Conservation (phyloP, 1,140 invertebrate genomes). For the Cyclargus thomasi region DNA sequence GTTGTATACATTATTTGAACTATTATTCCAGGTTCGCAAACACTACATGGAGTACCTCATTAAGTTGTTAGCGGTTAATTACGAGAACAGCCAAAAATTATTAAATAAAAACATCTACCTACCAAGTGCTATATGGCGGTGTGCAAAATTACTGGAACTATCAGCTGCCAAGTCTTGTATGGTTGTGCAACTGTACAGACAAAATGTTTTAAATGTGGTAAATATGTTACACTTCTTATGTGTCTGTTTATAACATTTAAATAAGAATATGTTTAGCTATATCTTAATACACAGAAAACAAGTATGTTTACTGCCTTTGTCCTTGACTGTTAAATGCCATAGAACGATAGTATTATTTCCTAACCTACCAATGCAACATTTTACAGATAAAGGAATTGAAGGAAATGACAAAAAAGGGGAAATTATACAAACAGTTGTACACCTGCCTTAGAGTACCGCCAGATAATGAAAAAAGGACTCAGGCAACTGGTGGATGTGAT, state of each 20-base stretch:
- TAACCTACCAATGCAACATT: background rate
- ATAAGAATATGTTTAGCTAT: background rate
- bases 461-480: conserved; percentile 60
- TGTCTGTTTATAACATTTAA: background rate
- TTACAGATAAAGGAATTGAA: conserved; percentile 59
- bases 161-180: conserved; percentile 59
- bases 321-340: no score
- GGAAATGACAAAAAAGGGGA: conserved; percentile 50
- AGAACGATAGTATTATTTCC: no score
- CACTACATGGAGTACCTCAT: conserved; percentile 68
- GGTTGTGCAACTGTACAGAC: conserved; percentile 62
- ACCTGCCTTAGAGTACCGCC: conserved; percentile 48
- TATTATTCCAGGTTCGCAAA: conserved; percentile 58
- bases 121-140: conserved; percentile 66
- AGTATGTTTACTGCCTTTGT: no score
- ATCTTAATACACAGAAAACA: background rate
- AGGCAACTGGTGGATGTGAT: conserved; percentile 45
- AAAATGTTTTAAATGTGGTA: conserved; percentile 54
- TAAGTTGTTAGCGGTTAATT: conserved; percentile 59
- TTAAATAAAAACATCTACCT: conserved; percentile 62
- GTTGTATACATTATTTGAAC: background rate
- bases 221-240: conserved; percentile 3
- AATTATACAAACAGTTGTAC: conserved; percentile 50
- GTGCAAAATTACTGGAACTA: conserved; percentile 66
- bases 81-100: conserved; percentile 57